Base-by-base conservation (phyloP, 2,888 invertebrate genomes). In the Choreutis nemorana region DNA sequence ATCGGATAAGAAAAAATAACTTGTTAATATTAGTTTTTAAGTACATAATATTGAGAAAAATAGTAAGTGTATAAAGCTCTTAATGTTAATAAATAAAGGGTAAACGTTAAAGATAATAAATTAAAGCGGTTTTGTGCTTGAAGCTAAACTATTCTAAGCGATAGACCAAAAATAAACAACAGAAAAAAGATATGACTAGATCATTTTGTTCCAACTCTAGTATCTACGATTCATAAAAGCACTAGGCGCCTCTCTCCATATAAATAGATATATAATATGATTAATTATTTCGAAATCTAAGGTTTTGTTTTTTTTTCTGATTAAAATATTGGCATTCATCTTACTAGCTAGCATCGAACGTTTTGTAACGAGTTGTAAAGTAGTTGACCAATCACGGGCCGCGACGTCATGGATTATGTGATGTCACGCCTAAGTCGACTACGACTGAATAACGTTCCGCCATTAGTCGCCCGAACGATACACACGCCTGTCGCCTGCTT, bases 101-200 rank as follows among this genome's bases (percentile, higher is more conserved):
- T n/a, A n/a, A n/a, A n/a, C n/a, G n/a, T n/a, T n/a, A n/a, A n/a
- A n/a, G n/a, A n/a, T n/a, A n/a, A n/a, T n/a, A n/a, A n/a, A n/a
- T n/a, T n/a, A n/a, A n/a, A n/a, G n/a, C n/a, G n/a, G n/a, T n/a
- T n/a, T n/a, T 53, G 70, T 75, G 78, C 78, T 78, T 78, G 77
- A 75, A 78, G 78, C 78, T 77, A 78, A 71, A 73, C 73, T 78
- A 77, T 78, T 71, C 77, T 77, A 78, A 75, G 77, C 77, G 63
- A 68, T 65, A 70, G 70, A 65, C n/a, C n/a, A 54, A 67, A 65
- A 70, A 63, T 54, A 66, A 67, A 59, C 57, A 66, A 70, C 65
- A 60, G 62, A 77, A 18, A 67, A 56, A 52, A 67, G 75, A 78
- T 78, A 78, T 78, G 78, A 78, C 78, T 78, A 78, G 78, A 73